Evolutionary conservation across 1,140 invertebrate species (phyloP), one percentile per base, ranked within the genome.

Genomic region (Bombus superbus): DNA sequence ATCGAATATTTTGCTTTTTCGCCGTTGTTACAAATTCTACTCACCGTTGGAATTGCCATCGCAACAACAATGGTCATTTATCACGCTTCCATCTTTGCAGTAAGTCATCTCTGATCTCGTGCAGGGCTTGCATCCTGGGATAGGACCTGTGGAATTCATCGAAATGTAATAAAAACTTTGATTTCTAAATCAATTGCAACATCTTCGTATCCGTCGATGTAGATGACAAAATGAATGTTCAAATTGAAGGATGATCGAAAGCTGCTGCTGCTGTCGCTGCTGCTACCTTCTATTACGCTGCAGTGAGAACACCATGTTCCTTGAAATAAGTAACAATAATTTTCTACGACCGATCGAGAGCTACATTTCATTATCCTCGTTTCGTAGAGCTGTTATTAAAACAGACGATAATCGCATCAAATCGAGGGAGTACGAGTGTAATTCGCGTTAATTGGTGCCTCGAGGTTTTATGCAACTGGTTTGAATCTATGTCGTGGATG

Each of bases 61-160:
- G 94, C 97, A 97, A 94, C 97, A 97, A 94, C 97, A 97, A 93
- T 97, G 97, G 94, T 97, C 97, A 42, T 96, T 95, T 84, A 97
- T 95, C 84, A 97, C 96, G 75, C 96, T 96, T 13, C 93, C 95
- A 86, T 96, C 95, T 85, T 95, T 94, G 93, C 97, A 97, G 94
- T 97, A 97, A 84, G 94, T 95, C 90, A 96, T 95, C 93, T 97
- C 97, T 68, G 96, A 94, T 68, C 91, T 92, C 47, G 95, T 96
- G 93, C 97, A 97, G 64, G 94, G 88, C 89, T 96, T 96, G 93
- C 97, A 97, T 62, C 97, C 97, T n/a, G 96, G 95, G 13, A 95
- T 93, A 13, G 94, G 94, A 64, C 93, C 95, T 92, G 96, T 93
- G 96, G 95, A 94, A 92, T 47, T 72, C 3, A 15, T 3, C 73